Conservation (phyloP, 1,140 invertebrate genomes). For the Ips typographus region DNA sequence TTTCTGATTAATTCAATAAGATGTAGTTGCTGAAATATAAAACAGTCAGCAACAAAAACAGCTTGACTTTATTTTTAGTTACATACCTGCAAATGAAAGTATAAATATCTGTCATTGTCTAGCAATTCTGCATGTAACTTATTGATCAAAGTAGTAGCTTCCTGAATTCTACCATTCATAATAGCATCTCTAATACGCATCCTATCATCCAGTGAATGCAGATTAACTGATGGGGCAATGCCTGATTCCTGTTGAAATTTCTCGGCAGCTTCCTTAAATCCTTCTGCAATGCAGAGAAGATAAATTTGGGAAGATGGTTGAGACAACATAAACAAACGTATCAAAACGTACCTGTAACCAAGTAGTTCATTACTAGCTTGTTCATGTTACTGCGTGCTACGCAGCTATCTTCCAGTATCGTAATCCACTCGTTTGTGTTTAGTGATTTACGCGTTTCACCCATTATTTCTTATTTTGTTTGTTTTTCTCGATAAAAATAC, state of each 20-base stretch:
- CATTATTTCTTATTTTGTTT: slow-evolving; percentile 41
- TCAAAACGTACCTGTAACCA: slow-evolving; percentile 80
- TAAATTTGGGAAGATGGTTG: background rate
- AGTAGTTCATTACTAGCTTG: slow-evolving; percentile 97
- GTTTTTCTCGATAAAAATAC: slow-evolving; percentile 1
- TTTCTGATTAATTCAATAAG: slow-evolving; percentile 89
- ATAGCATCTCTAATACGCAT: slow-evolving; percentile 95
- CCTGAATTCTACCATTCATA: slow-evolving; percentile 88
- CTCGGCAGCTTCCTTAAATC: slow-evolving; percentile 96
- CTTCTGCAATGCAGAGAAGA: slow-evolving; percentile 66
- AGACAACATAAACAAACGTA: background rate
- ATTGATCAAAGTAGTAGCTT: slow-evolving; percentile 92
- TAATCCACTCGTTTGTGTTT: slow-evolving; percentile 67
- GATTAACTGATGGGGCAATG: slow-evolving; percentile 80
- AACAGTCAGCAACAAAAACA: background rate
- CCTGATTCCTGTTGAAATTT: slow-evolving; percentile 96
- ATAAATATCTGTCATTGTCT: slow-evolving; percentile 92
- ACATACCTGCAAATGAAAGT: slow-evolving; percentile 88
- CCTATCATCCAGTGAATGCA: slow-evolving; percentile 88
- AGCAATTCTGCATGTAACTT: slow-evolving; percentile 92
- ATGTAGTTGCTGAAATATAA: slow-evolving; percentile 79
- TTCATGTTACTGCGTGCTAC: slow-evolving; percentile 92
- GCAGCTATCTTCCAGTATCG: slow-evolving; percentile 73
- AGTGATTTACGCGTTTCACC: slow-evolving; percentile 52
- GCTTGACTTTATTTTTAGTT: background rate